Conservation (phyloP, 1,140 invertebrate species). For the Neodiprion fabricii region DNA sequence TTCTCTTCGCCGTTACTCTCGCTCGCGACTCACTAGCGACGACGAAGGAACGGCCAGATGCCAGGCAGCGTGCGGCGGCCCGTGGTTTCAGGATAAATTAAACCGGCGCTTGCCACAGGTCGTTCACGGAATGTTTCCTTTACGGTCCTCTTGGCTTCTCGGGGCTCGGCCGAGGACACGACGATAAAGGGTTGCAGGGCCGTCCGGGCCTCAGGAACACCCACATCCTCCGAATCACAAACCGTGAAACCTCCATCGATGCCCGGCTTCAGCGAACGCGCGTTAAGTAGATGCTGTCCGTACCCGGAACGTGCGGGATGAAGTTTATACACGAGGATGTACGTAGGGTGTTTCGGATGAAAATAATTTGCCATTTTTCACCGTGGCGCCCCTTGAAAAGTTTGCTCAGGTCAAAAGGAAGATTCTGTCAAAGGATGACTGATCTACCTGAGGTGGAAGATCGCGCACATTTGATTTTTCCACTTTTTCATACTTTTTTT, state of each 20-base stretch:
- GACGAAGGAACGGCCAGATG: neutral
- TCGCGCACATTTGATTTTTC: no score
- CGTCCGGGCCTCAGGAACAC: neutral
- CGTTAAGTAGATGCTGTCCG: no score
- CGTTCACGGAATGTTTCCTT: slow-evolving; percentile 1
- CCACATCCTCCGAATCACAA: neutral
- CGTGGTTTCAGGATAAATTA: neutral
- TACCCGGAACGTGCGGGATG: no score
- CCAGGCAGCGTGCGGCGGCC: neutral
- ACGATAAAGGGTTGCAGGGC: neutral
- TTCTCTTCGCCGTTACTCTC: neutral
- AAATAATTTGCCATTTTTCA: no score
- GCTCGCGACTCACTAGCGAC: neutral
- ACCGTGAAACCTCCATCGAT: neutral
- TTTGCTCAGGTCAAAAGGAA: no score
- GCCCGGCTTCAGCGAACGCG: neutral
- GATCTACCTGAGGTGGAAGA: no score
- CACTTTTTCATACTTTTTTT: no score
- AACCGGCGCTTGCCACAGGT: neutral
- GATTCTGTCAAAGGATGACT: no score
- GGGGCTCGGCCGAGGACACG: neutral
- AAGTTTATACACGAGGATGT: no score
- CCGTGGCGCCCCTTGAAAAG: no score
- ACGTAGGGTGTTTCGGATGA: no score
- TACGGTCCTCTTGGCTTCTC: neutral